These are phyloP conservation scores for Pentamera pediparva DNA, from an alignment of 53 echinoderm and acorn worm genomes.

Conservation along the genomic window DNA sequence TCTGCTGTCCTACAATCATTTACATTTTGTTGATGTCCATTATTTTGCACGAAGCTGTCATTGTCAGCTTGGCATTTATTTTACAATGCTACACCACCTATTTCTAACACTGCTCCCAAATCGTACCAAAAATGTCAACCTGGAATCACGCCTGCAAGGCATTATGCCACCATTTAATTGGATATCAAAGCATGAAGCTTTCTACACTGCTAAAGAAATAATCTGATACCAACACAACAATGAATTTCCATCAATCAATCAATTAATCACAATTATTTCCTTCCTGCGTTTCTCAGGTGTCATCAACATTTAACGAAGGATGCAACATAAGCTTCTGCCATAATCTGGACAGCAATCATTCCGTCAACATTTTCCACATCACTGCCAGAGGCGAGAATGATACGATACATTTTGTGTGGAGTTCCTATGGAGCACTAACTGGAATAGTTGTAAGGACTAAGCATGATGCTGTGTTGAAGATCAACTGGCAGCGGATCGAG, in stretches of 20 bases:
- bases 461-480: constrained; percentile 32
- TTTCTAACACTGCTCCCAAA: too few relatives aligned
- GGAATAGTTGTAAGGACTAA: constrained; percentile 63
- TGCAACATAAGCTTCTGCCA: constrained; percentile 70
- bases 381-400: constrained; percentile 56
- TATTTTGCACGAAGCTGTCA: not conserved
- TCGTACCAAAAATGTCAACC: too few relatives aligned
- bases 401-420: constrained; percentile 81
- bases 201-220: not conserved
- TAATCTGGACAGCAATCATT: not conserved
- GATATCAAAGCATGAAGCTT: not conserved
- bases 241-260: too few relatives aligned
- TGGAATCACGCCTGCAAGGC: not conserved
- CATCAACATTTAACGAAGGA: constrained; percentile 65
- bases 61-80: not conserved
- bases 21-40: not conserved
- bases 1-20: not conserved
- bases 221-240: too few relatives aligned
- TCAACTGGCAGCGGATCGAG: constrained; percentile 58
- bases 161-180: not conserved
- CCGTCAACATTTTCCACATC: constrained; percentile 68
- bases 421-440: constrained; percentile 75
- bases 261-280: too few relatives aligned
- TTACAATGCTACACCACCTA: too few relatives aligned
- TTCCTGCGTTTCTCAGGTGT: constrained; percentile 39